Base-by-base conservation (phyloP, 2,888 invertebrate genomes). In the Ypsolopha sequella region DNA sequence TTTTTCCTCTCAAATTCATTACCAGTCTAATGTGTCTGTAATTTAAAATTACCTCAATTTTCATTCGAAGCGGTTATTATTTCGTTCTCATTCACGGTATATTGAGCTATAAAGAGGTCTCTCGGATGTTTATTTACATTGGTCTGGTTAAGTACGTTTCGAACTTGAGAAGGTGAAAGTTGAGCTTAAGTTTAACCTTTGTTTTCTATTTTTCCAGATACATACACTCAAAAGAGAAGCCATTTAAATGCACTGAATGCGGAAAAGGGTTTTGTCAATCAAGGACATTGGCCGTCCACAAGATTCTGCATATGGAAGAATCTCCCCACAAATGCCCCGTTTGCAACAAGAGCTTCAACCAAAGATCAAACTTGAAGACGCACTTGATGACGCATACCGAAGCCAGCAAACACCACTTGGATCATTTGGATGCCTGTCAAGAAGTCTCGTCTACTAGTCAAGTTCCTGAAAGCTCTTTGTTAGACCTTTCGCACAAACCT, bases 201-300 rank as follows among this genome's bases (percentile, higher is more conserved):
- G 38, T 52, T 60, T 65, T 72, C 63, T 66, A 58, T 79, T 67
- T 66, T 87, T 87, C 52, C 88, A 96, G 96, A 73, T 99, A 98
- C 85, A 99, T 98, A 59, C 99, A 99, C 85, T 96, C 96, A 59
- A 98, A 98, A 73, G 97, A 98, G 80, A 99, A 99, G 76, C 99
- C 99, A 0, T 99, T 98, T 87, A 98, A 97, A 72, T 99, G 99
- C 78, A 91, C 90, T 4, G 95, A 97, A 64, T 99, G 99, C 76
- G 97, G 97, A 45, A 99, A 99, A 82, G 99, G 99, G 6, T 99
- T 99, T 82, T 99, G 99, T 75, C 99, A 99, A 73, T 95, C 96
- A 24, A 89, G 99, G 50, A 99, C 99, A 0, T 86, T 99, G 60
- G 97, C 98, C 1, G 98, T 98, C 1, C 99, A 99, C 86, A 95